phyloP scores from a whole-genome alignment of 2,113 vertebrate genomes.

The Parotia lawesii region DNA sequence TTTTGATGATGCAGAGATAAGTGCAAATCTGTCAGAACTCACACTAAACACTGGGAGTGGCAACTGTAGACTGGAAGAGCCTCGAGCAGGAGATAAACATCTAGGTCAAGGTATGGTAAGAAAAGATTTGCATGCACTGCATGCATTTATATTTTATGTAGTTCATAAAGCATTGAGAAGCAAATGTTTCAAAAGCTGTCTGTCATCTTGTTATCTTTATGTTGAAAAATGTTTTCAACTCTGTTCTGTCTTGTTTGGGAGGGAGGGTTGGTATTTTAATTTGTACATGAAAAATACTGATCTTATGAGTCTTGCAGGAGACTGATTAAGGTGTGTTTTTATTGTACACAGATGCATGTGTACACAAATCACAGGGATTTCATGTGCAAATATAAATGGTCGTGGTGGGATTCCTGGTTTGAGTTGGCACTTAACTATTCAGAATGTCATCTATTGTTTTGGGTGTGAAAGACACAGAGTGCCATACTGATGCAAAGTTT shows the following conservation, averaged over 20 bases:
- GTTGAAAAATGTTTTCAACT: background rate
- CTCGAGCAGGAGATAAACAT: constrained; percentile 60
- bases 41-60: constrained; percentile 59
- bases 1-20: constrained; percentile 79
- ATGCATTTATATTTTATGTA: constrained; percentile 2
- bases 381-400: background rate
- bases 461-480: background rate
- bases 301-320: background rate
- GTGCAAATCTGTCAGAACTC: constrained; percentile 76
- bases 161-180: background rate
- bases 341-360: background rate
- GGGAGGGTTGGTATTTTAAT: background rate
- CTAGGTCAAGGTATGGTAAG: constrained; percentile 70
- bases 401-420: background rate
- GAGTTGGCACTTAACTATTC: background rate
- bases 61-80: constrained; percentile 69
- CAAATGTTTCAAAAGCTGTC: background rate
- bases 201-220: background rate
- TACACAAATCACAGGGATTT: background rate
- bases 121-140: background rate
- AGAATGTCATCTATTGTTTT: background rate
- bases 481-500: background rate
- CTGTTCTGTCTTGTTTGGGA: background rate
- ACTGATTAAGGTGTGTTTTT: background rate
- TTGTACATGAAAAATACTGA: background rate